Conservation (phyloP, 2,888 invertebrate genomes). For the Agonopterix arenella region DNA sequence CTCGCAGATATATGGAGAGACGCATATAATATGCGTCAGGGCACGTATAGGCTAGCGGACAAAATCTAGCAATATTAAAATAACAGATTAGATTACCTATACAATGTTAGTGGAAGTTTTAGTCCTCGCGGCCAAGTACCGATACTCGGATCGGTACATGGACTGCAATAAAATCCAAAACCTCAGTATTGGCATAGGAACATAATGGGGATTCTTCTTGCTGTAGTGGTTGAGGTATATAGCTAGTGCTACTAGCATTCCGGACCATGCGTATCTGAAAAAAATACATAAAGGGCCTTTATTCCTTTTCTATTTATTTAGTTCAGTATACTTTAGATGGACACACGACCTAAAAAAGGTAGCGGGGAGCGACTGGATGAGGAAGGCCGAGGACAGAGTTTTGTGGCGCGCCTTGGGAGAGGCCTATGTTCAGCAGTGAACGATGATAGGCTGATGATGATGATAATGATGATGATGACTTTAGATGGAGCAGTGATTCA, state of each 20-base stretch:
- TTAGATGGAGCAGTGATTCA: too few species aligned
- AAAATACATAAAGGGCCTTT: conserved; percentile 6
- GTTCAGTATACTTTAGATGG: too few species aligned
- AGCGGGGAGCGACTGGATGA: too few species aligned
- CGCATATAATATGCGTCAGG: too few species aligned
- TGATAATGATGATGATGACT: too few species aligned
- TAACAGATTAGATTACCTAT: conserved; percentile 16
- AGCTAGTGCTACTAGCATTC: conserved; percentile 89
- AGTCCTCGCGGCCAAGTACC: conserved; percentile 48
- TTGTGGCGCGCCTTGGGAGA: too few species aligned
- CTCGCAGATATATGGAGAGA: too few species aligned
- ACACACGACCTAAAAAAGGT: too few species aligned
- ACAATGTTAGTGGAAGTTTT: conserved; percentile 59
- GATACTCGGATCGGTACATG: conserved; percentile 54
- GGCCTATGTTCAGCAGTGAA: too few species aligned
- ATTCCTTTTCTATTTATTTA: neutral
- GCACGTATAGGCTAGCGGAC: too few species aligned
- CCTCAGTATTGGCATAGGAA: conserved; percentile 30
- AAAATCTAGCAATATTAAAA: neutral
- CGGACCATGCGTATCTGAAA: conserved; percentile 93
- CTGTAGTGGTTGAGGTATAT: conserved; percentile 96
- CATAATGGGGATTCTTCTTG: conserved; percentile 79
- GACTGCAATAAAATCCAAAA: conserved; percentile 40
- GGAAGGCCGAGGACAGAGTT: too few species aligned
- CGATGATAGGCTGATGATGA: too few species aligned